Evolutionary conservation across 2,113 vertebrate species (phyloP), one percentile per base, ranked within the genome.

Genomic region (Colistium nudipinnis): DNA sequence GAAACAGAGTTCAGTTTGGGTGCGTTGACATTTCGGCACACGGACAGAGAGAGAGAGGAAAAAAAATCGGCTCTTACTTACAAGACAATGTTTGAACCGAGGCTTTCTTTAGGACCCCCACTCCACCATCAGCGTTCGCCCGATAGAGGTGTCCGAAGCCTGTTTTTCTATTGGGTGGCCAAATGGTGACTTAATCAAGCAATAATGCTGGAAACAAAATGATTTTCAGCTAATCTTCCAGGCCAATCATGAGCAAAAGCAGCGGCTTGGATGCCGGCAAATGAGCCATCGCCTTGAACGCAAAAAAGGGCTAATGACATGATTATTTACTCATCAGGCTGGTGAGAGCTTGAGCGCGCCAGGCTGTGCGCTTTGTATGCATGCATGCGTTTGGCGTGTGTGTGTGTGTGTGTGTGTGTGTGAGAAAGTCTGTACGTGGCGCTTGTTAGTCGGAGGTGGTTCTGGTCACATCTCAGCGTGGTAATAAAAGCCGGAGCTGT

Each of bases 311-410:
- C 81, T 90, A 91, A 88, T 86, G 84, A 87, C 88, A 82, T 77
- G 86, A 90, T 90, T 91, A 91, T 85, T 85, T 85, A 80, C 86
- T 90, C 88, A 90, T 92, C 89, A 89, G 24, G 20, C 20, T 24
- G 22, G 9, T 45, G 43, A 11, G 43, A n/a, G n/a, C 12, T n/a
- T 13, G 20, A 1, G 20, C 20, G 62, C 56, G 53, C 36, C 19
- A 5, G n/a, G n/a, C n/a, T 35, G 73, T 10, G 39, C 20, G 10
- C 31, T n/a, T 49, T 63, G 70, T 31, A 74, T 31, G 52, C 44
- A 57, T 64, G 65, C 24, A 45, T 62, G 47, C n/a, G n/a, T n/a
- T n/a, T n/a, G 53, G 61, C 51, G 69, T 70, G 53, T 62, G 47
- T 59, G 52, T 22, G 22, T 45, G 19, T 45, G 43, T 16, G 13